Percentiles rank a stretch among this genome's conserved stretches.
Evolutionary conservation across 2,888 invertebrate species (phyloP).

Genomic region (Trichopria drosophilae): DNA sequence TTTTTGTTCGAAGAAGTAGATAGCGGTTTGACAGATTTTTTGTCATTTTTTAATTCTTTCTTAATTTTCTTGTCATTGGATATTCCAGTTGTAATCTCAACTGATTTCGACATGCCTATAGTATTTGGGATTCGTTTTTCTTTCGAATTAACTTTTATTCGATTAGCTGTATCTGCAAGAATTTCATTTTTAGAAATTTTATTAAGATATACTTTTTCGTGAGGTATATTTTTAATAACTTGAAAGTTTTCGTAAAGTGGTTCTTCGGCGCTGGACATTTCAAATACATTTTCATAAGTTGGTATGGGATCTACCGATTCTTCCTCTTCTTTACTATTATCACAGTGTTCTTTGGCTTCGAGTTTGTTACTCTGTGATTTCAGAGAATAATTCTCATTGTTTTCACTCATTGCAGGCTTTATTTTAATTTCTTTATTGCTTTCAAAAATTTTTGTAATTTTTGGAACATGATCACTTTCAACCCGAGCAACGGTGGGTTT

Average conservation of each 20-base stretch:
- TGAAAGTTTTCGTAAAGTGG: conserved; percentile 45
- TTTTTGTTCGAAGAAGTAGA: no score
- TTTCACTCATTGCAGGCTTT: background rate
- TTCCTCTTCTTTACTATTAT: conserved; percentile 25
- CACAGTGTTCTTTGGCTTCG: conserved; percentile 39
- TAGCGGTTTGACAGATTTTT: no score
- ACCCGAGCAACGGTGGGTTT: conserved; percentile 41
- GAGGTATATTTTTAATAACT: no score
- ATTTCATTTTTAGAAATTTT: no score
- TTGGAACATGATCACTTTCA: conserved; percentile 34
- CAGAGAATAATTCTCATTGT: background rate
- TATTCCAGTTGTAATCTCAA: no score
- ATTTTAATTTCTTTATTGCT: background rate
- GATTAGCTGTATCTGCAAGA: no score
- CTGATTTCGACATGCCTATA: no score
- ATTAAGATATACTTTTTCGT: no score
- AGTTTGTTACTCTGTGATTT: background rate
- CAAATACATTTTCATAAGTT: conserved; percentile 45
- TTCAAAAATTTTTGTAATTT: background rate
- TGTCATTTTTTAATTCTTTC: no score
- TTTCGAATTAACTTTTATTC: no score
- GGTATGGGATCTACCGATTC: conserved; percentile 24
- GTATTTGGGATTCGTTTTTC: no score
- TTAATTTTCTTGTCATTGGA: no score
- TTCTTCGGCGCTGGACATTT: conserved; percentile 25